phyloP scores from a whole-genome alignment of 2,888 invertebrate species.

The Cheilosia soror region DNA sequence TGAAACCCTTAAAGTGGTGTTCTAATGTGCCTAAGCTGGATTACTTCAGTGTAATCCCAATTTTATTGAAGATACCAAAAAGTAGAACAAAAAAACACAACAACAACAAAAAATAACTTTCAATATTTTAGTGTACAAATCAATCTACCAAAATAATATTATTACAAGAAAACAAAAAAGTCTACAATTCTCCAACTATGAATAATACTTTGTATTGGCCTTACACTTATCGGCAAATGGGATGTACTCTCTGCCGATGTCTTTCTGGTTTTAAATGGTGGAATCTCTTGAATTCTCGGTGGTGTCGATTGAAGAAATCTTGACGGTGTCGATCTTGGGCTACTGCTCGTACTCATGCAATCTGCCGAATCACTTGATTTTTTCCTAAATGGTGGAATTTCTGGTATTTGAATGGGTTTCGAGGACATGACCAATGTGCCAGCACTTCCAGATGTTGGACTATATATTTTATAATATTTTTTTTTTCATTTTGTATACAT shows the following conservation, averaged over 20 bases:
- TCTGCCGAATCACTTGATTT: slow-evolving; percentile 82
- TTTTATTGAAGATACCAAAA: slow-evolving; percentile 14
- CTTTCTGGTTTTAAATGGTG: slow-evolving; percentile 85
- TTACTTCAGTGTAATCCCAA: too few species aligned
- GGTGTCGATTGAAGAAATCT: slow-evolving; percentile 76
- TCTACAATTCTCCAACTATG: background rate
- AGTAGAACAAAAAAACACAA: background rate
- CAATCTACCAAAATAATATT: slow-evolving; percentile 10
- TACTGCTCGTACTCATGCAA: slow-evolving; percentile 81
- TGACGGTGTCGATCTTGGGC: slow-evolving; percentile 79
- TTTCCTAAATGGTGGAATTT: slow-evolving; percentile 84
- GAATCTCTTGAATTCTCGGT: slow-evolving; percentile 84
- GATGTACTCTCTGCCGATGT: slow-evolving; percentile 85
- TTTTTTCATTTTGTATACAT: slow-evolving; percentile 20
- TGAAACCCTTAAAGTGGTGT: too few species aligned
- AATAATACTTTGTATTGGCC: slow-evolving; percentile 64
- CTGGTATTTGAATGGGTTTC: slow-evolving; percentile 83
- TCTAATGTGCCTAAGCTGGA: background rate
- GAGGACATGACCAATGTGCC: slow-evolving; percentile 80
- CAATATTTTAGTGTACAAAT: slow-evolving; percentile 19
- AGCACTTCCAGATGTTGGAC: slow-evolving; percentile 80
- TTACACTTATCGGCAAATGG: slow-evolving; percentile 82
- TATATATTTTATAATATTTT: slow-evolving; percentile 56
- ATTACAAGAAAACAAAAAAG: slow-evolving; percentile 21
- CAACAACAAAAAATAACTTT: background rate